Conservation (phyloP, 2,113 vertebrate genomes). For the Burhinus oedicnemus region DNA sequence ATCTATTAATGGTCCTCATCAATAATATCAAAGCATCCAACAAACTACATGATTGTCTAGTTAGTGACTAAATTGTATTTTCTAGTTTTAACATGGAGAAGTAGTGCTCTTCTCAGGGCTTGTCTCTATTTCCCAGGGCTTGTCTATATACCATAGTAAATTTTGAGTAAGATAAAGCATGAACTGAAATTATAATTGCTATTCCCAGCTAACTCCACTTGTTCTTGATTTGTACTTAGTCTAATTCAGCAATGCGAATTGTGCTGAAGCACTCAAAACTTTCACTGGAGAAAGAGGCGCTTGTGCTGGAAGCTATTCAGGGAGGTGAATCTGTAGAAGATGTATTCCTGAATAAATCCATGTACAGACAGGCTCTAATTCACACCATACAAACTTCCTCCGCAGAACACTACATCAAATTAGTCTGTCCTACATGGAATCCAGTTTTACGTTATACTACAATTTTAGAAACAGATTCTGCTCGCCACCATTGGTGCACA, state of each 20-base stretch:
- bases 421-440: background rate
- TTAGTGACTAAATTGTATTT: background rate
- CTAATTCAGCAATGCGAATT: background rate
- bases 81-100: background rate
- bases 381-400: background rate
- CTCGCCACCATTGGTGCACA: background rate
- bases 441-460: background rate
- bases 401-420: background rate
- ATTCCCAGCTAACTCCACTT: background rate
- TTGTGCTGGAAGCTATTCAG: background rate
- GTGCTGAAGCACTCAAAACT: background rate
- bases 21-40: background rate
- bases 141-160: background rate
- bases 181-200: background rate
- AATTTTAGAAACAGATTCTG: background rate
- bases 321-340: background rate
- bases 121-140: background rate
- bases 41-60: background rate
- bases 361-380: background rate
- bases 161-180: background rate
- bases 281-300: background rate
- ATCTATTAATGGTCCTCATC: background rate
- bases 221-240: background rate
- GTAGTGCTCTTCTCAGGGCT: background rate
- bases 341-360: background rate